Evolutionary conservation across 2,888 invertebrate genomes (phyloP), one percentile per base, ranked within the genome.

Genomic region (Allygus modestus): DNA sequence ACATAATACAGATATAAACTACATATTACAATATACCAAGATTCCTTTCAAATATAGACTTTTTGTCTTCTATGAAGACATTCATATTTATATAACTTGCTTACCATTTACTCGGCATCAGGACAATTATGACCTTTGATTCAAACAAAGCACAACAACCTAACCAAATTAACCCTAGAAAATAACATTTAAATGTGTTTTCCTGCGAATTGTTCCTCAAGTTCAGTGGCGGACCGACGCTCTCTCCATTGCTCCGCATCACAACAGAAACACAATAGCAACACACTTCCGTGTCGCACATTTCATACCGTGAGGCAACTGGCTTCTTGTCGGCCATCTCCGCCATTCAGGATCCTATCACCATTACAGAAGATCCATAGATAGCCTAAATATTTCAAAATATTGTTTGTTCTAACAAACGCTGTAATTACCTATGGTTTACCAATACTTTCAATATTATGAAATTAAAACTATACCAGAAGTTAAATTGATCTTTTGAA

Each of bases 191-290:
- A 31, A 15, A 2, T 28, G 28, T 65, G 28, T 65, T 65, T 11
- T 31, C 15, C 65, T 28, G 65, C 15, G 4, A 65, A 65, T 65
- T 65, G 65, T 65, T 65, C 65, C 11, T 65, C 28, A 65, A 65
- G 65, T 65, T 65, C 28, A 65, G 5, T 46, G 46, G 12, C 17
- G 46, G 46, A 2, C n/a, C 46, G 65, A 15, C 65, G 31, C 65
- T 26, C 65, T 65, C 65, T 65, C 65, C 15, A 4, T 0, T 15
- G 65, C 65, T 65, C 65, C 65, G 65, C 65, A 65, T 65, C 65
- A 65, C 65, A 65, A 65, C 65, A 28, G 9, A 65, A 31, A 65
- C 65, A 65, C 65, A 65, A 65, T 65, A 31, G 65, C 28, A 0
- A 1, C 65, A 9, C 1, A 65, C 65, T 65, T 65, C 65, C 65